phyloP scores from a whole-genome alignment of 2,113 vertebrate genomes.

The Eulemur macaco region DNA sequence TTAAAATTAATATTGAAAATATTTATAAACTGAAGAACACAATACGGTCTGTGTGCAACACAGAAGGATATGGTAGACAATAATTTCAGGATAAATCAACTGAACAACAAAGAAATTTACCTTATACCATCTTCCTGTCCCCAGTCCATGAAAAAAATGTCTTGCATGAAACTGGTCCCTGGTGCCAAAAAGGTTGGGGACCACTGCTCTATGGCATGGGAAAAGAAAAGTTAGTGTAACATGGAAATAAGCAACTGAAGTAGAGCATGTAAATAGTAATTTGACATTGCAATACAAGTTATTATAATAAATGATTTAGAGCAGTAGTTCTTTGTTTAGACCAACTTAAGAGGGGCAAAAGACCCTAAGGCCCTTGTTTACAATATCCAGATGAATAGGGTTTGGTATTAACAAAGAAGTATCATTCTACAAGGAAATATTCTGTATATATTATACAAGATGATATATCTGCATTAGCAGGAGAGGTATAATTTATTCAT shows the following conservation, averaged over 20 bases:
- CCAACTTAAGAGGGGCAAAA: not conserved
- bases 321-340: not conserved
- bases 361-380: not conserved
- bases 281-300: not conserved
- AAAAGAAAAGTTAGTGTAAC: not conserved
- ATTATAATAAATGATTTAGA: not conserved
- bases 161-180: too few species aligned
- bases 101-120: conserved; percentile 19
- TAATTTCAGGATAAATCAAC: conserved; percentile 11
- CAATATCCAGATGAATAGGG: not conserved
- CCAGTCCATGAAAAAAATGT: too few species aligned
- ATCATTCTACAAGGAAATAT: not conserved
- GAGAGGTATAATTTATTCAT: not conserved
- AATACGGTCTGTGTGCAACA: not conserved
- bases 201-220: not conserved
- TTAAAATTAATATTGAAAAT: conserved; percentile 20
- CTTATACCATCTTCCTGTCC: not conserved
- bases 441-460: not conserved
- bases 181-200: too few species aligned
- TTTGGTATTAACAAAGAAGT: not conserved
- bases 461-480: not conserved
- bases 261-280: not conserved
- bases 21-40: not conserved
- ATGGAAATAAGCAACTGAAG: not conserved
- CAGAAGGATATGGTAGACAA: not conserved